Base-by-base conservation (phyloP, 2,888 invertebrate species). In the Lysandra bellargus region DNA sequence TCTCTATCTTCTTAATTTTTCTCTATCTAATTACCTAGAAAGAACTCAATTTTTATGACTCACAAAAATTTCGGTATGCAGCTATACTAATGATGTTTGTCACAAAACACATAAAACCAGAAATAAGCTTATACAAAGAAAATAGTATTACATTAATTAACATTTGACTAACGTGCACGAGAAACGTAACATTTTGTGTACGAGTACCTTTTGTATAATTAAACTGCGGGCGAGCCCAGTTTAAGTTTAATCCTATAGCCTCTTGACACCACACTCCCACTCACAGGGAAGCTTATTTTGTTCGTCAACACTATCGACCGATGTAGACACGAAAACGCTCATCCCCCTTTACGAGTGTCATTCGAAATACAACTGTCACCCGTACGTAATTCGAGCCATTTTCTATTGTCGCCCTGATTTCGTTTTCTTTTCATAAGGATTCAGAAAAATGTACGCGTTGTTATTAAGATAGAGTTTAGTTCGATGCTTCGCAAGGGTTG, bases 221-320 rank as follows among this genome's bases (percentile, higher is more conserved):
- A 92, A 93, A 92, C 91, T 92, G 91, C 88, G 90, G 92, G 90
- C 90, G 91, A 92, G 92, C 91, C 92, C 90, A 91, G 92, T 94
- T 92, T 92, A 92, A 93, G 93, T 94, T 93, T 93, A 94, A 94
- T 94, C 93, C 92, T 92, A 91, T 92, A 93, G 92, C 94, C 93
- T 93, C 93, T 94, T 94, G 94, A 94, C 93, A 92, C 92, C 92
- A 88, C 91, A 89, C 92, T 90, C 89, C 88, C 89, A 86, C 89
- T 86, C 87, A 83, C 85, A 88, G 91, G 91, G 91, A 90, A 92
- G 92, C 91, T 93, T 94, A 94, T 94, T 93, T 92, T 92, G 92
- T 93, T 91, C 92, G 92, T 92, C 92, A 92, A 93, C 92, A 91
- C 92, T 93, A 85, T 93, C 92, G 92, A 93, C 90, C 91, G 88